Evolutionary conservation across 2,113 vertebrate species (phyloP), one percentile per base, ranked within the genome.

Genomic region (Mixornis gularis): DNA sequence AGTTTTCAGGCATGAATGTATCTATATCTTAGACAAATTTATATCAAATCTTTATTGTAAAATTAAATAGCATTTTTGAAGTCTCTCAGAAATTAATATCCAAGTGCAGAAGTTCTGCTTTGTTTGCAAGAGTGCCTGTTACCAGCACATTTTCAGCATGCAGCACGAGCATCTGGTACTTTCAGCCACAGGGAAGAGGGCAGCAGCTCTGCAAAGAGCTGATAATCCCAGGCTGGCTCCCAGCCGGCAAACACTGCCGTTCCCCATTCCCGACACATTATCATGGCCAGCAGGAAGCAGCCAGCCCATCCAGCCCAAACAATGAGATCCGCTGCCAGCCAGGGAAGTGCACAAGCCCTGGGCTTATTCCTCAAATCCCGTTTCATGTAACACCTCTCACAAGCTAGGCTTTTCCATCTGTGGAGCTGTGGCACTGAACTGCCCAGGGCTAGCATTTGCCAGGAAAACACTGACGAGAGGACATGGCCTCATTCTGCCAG

Each of bases 161-260:
- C 32, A 41, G 32, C 10, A 7, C 13, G 30, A 51, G 30, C 13
- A 26, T n/a, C 34, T 40, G 59, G 18, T 55, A 34, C 18, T 11
- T 53, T 6, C 6, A 44, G 30, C 18, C 13, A 9, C 21, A 6
- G 13, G 48, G 65, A 46, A 6, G 12, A 26, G 60, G 70, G 20
- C 36, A 44, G 34, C 63, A 63, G 34, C 48, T 43, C 69, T 49
- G 59, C 1, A 0, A 40, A 24, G 34, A 59, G 55, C 40, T 1
- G 18, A 44, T 36, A 49, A 63, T 22, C 36, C 40, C 17, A 0
- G 6, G 36, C 29, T 10, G 29, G 40, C 51, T 59, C 32, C 43
- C 71, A 46, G 46, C 40, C 2, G 0, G 40, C 27, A 21, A 30
- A 26, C 0, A 2, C 24, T 3, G 1, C 27, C 0, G 0, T 48